phyloP scores from a whole-genome alignment of 2,113 vertebrate genomes.

The Megaleporinus macrocephalus region DNA sequence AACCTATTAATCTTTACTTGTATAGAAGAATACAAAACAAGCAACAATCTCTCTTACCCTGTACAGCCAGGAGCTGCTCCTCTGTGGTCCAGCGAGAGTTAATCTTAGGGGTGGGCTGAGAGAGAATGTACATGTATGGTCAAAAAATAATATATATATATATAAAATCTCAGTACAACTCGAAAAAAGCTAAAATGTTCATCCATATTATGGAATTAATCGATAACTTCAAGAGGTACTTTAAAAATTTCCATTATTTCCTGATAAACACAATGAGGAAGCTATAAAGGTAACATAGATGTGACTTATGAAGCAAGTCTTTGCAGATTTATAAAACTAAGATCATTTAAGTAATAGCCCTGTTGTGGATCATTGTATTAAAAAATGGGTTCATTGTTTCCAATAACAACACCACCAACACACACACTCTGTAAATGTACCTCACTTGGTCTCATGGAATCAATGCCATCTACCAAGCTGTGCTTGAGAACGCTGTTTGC shows the following conservation, averaged over 20 bases:
- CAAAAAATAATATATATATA: too few species aligned
- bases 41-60: slow-evolving; percentile 66
- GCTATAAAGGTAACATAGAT: not conserved
- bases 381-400: too few species aligned
- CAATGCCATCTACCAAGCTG: slow-evolving; percentile 79
- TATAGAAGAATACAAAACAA: not conserved
- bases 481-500: slow-evolving; percentile 86
- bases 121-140: not conserved
- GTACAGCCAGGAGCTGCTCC: slow-evolving; percentile 82
- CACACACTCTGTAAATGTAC: slow-evolving; percentile 62
- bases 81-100: slow-evolving; percentile 92
- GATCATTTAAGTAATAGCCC: too few species aligned
- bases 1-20: not conserved
- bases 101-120: slow-evolving; percentile 83
- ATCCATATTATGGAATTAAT: not conserved
- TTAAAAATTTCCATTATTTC: too few species aligned
- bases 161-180: too few species aligned
- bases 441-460: slow-evolving; percentile 78
- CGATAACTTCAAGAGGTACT: not conserved
- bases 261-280: not conserved
- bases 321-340: not conserved
- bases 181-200: not conserved
- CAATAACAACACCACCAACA: too few species aligned
- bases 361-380: too few species aligned
- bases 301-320: not conserved